Evolutionary conservation across 2,113 vertebrate genomes (phyloP).

Genomic region (Brachyistius frenatus): DNA sequence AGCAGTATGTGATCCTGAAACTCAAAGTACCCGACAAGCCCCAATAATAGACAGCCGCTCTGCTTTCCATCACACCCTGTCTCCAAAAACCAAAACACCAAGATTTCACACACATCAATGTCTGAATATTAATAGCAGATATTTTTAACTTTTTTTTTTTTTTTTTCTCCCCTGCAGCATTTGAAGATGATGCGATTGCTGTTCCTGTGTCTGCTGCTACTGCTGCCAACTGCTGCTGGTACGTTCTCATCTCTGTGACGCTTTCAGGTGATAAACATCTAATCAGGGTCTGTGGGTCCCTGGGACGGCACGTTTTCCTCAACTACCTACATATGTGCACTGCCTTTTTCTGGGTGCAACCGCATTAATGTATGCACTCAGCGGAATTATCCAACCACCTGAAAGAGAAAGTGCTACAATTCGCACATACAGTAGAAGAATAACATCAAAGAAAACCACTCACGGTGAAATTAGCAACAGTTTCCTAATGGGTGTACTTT

Average conservation of each 20-base stretch:
- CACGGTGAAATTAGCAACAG: conserved; percentile 5
- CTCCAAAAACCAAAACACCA: conserved; percentile 57
- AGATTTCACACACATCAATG: conserved; percentile 63
- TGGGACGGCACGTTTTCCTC: conserved; percentile 45
- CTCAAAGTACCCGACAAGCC: conserved; percentile 36
- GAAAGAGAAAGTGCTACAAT: conserved; percentile 10
- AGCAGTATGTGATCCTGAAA: conserved; percentile 31
- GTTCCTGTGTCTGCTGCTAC: conserved; percentile 80
- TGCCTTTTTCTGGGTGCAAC: conserved; percentile 7
- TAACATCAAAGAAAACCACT: conserved; percentile 14
- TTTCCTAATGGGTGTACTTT: background rate
- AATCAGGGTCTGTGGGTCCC: conserved; percentile 54
- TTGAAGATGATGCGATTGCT: conserved; percentile 85
- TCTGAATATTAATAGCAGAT: conserved; percentile 67
- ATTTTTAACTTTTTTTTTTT: conserved; percentile 59
- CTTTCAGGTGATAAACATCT: conserved; percentile 76
- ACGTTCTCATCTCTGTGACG: conserved; percentile 70
- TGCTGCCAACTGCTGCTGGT: conserved; percentile 79
- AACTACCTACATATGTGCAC: conserved; percentile 32
- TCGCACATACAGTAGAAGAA: background rate
- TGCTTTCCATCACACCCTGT: conserved; percentile 47
- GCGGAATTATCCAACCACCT: conserved; percentile 9
- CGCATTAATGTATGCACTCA: conserved; percentile 14
- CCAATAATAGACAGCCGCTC: conserved; percentile 56
- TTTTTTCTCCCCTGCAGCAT: conserved; percentile 68